These are phyloP conservation scores for Oreortyx pictus DNA, from an alignment of 2,797 vertebrate genomes.

Conservation along the genomic window DNA sequence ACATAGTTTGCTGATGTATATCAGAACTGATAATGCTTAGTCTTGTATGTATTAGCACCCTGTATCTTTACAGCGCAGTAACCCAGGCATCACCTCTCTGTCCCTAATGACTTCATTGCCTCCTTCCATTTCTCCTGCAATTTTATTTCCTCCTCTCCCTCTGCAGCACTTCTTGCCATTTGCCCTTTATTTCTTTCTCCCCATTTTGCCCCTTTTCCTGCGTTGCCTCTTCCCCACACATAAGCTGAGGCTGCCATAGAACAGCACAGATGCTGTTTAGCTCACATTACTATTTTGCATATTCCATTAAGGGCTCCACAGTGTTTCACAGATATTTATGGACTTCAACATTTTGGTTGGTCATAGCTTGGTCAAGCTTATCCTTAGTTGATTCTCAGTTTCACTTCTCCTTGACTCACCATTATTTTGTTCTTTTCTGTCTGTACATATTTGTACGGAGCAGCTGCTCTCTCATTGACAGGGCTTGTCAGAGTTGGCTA, in stretches of 20 bases:
- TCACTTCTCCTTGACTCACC: neutral
- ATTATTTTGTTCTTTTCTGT: slow-evolving; percentile 1
- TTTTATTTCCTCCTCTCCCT: slow-evolving; percentile 22
- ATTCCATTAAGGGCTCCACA: neutral
- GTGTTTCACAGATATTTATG: slow-evolving; percentile 5
- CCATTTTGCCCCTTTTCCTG: neutral
- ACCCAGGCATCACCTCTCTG: neutral
- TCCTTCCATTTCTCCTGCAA: neutral
- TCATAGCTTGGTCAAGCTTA: neutral
- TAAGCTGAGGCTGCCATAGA: neutral
- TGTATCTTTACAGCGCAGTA: neutral
- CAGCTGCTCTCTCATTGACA: slow-evolving; percentile 6
- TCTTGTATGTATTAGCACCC: neutral
- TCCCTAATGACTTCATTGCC: neutral
- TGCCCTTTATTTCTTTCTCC: neutral
- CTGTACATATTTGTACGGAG: neutral
- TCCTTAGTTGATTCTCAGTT: neutral
- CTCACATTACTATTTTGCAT: neutral
- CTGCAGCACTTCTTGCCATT: neutral
- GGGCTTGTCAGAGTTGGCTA: slow-evolving; percentile 10
- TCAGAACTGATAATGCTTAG: neutral
- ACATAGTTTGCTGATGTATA: neutral
- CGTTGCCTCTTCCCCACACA: neutral
- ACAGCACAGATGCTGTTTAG: neutral
- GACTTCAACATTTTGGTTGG: neutral